Conservation (phyloP, 1,140 invertebrate genomes). For the Drosophila melanica region DNA sequence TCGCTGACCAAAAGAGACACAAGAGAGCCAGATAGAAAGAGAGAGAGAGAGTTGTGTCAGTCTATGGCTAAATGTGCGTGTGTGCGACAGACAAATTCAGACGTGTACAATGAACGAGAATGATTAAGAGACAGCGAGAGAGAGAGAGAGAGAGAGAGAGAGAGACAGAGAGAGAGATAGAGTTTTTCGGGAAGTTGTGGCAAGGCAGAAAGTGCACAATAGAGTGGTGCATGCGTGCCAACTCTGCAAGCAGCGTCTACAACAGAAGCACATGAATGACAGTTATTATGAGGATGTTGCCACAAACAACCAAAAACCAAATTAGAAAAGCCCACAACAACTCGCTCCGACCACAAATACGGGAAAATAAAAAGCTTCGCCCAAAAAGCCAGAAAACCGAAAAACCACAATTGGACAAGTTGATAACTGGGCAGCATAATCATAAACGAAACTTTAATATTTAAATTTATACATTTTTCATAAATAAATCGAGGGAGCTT, state of each 20-base stretch:
- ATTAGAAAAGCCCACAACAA: not conserved
- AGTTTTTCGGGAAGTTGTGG: slow-evolving; percentile 25
- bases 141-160: slow-evolving; percentile 5
- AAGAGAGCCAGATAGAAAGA: slow-evolving; percentile 12
- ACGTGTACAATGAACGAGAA: not conserved
- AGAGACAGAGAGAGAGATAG: slow-evolving; percentile 16
- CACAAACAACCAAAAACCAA: slow-evolving; percentile 9
- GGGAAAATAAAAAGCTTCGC: not conserved
- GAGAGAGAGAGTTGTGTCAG: slow-evolving; percentile 14
- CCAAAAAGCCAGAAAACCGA: slow-evolving; percentile 20
- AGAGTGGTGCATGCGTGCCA: slow-evolving; percentile 42
- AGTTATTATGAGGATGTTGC: slow-evolving; percentile 10
- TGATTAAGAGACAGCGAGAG: slow-evolving; percentile 3
- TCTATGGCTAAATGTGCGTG: slow-evolving; percentile 4
- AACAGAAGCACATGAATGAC: slow-evolving; percentile 31
- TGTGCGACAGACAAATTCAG: not conserved
- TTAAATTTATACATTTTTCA: no score
- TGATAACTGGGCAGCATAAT: no score
- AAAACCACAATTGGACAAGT: not conserved
- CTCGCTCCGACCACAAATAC: not conserved
- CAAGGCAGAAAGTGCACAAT: slow-evolving; percentile 12
- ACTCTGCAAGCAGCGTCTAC: slow-evolving; percentile 40
- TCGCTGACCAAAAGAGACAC: not conserved
- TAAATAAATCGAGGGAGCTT: no score
- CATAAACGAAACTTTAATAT: no score